phyloP scores from a whole-genome alignment of 1,140 invertebrate species.

The Ctenoplectra terminalis region DNA sequence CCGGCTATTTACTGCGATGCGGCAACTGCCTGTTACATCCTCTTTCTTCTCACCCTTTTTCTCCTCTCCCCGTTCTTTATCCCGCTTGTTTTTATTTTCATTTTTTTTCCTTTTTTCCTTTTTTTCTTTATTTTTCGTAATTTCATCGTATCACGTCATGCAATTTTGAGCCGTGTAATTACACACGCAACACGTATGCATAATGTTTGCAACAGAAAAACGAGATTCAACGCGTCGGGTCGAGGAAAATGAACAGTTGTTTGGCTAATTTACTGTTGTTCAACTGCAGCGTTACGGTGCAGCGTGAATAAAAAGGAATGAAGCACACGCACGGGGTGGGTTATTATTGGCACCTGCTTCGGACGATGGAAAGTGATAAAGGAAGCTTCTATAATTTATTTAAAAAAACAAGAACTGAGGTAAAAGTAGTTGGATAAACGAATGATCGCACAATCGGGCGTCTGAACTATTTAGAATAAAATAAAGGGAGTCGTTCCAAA shows the following conservation, averaged over 20 bases:
- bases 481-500: no score
- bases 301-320: background rate
- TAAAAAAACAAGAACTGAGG: no score
- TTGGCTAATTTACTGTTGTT: slow-evolving; percentile 14
- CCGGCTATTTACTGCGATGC: slow-evolving; percentile 43
- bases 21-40: background rate
- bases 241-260: slow-evolving; percentile 30
- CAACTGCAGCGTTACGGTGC: background rate
- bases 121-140: background rate
- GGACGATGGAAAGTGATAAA: background rate
- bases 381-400: no score
- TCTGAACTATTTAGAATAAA: no score
- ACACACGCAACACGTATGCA: slow-evolving; percentile 35
- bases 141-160: slow-evolving; percentile 33
- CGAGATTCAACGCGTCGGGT: background rate
- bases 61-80: background rate
- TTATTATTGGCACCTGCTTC: background rate
- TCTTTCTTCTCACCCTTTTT: background rate
- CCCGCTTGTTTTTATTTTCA: background rate
- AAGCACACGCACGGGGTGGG: background rate
- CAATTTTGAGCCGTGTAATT: slow-evolving; percentile 43
- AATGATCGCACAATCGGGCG: no score
- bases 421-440: no score
- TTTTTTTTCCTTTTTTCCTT: background rate
- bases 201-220: slow-evolving; percentile 6